Conservation (phyloP, 64 coral and sea anemone species). For the Acropora tenuis region DNA sequence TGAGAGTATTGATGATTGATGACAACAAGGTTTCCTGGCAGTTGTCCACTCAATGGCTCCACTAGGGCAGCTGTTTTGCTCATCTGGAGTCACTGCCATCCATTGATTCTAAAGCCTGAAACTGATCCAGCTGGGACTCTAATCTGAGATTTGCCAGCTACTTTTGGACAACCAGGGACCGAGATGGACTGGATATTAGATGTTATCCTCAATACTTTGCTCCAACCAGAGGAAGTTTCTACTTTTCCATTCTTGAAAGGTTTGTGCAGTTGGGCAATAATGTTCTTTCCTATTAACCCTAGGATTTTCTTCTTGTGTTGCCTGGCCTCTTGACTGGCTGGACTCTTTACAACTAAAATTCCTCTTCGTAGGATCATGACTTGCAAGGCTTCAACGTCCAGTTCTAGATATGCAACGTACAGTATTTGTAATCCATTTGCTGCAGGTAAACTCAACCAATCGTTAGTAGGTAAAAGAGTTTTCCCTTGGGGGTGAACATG, state of each 20-base stretch:
- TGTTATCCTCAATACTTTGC: neutral
- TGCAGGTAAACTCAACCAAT: too few species aligned
- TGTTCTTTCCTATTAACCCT: slow-evolving; percentile 14
- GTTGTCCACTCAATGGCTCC: neutral
- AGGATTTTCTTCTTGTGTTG: neutral
- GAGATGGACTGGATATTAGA: neutral
- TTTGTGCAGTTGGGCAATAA: neutral
- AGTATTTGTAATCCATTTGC: neutral
- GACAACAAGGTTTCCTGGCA: neutral
- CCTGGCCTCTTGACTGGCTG: neutral
- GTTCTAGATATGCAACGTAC: slow-evolving; percentile 10
- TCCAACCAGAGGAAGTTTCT: neutral
- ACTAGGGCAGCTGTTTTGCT: neutral
- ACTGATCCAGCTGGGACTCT: slow-evolving; percentile 38
- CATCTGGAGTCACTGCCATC: neutral
- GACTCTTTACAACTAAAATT: neutral
- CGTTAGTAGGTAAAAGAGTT: too few species aligned
- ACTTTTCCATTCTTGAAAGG: neutral
- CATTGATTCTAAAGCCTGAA: slow-evolving; percentile 9
- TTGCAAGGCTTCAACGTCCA: neutral
- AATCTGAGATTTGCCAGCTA: slow-evolving; percentile 25
- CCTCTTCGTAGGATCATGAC: slow-evolving; percentile 27
- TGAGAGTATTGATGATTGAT: slow-evolving; percentile 8
- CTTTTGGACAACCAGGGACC: slow-evolving; percentile 22
- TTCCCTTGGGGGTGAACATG: too few species aligned